phyloP scores from a whole-genome alignment of 2,888 invertebrate species.

The Caenorhabditis wallacei region DNA sequence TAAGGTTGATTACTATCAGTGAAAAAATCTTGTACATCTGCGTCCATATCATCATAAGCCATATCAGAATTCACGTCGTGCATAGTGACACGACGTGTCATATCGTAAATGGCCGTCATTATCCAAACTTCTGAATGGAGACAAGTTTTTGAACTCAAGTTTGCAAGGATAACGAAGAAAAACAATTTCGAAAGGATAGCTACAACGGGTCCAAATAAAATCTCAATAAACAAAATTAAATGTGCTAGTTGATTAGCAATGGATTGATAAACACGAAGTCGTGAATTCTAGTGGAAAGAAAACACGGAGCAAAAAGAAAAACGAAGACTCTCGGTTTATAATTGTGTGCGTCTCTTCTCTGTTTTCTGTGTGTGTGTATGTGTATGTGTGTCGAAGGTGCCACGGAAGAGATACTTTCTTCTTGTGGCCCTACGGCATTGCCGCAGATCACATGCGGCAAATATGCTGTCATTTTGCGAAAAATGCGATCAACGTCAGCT shows the following conservation, averaged over 20 bases:
- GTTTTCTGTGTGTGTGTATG: slow-evolving; percentile 35
- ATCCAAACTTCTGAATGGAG: slow-evolving; percentile 21
- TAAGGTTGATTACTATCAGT: slow-evolving; percentile 50
- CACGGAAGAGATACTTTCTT: slow-evolving; percentile 65
- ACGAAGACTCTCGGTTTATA: slow-evolving; percentile 49
- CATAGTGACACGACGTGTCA: slow-evolving; percentile 81
- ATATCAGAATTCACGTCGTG: slow-evolving; percentile 72
- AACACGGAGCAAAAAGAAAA: slow-evolving; percentile 33
- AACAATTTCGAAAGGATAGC: slow-evolving; percentile 10
- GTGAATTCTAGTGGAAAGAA: slow-evolving; percentile 34
- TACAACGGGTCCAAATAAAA: neutral
- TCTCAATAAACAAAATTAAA: slow-evolving; percentile 17
- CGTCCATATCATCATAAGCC: slow-evolving; percentile 57
- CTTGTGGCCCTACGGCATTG: slow-evolving; percentile 61
- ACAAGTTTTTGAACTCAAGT: neutral
- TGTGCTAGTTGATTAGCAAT: slow-evolving; percentile 34
- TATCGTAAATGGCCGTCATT: slow-evolving; percentile 80
- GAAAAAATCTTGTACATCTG: slow-evolving; percentile 61
- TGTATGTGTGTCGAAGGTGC: slow-evolving; percentile 60
- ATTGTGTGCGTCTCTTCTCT: slow-evolving; percentile 42
- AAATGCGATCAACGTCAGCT: slow-evolving; percentile 63
- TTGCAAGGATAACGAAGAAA: neutral
- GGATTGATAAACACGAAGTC: slow-evolving; percentile 57
- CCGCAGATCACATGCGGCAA: slow-evolving; percentile 64
- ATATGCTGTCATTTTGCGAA: slow-evolving; percentile 63